Conservation (phyloP, 2,888 invertebrate genomes). For the Phyto melanocephala region DNA sequence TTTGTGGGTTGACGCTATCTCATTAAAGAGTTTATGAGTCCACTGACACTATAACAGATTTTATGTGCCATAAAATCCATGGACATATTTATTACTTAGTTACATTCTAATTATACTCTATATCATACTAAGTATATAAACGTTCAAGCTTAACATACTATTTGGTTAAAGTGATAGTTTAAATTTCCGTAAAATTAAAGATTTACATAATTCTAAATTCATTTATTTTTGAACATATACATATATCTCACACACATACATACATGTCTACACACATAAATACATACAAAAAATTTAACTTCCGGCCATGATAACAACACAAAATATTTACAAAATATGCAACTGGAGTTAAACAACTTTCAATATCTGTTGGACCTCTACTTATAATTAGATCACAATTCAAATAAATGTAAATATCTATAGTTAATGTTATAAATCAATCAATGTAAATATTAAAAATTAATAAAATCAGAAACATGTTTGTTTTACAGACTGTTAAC, state of each 20-base stretch:
- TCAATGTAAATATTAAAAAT: no score
- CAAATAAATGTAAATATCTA: not conserved
- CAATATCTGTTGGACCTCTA: not conserved
- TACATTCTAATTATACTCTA: no score
- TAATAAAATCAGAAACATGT: not conserved
- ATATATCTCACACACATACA: not conserved
- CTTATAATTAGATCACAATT: constrained; percentile 18
- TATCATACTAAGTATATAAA: no score
- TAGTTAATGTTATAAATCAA: not conserved
- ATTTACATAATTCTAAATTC: no score
- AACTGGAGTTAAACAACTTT: not conserved
- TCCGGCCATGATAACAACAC: not conserved
- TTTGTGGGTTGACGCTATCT: no score
- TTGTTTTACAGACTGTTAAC: not conserved
- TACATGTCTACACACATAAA: not conserved
- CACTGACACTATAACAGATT: no score
- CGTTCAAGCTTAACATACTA: no score
- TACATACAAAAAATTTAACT: not conserved
- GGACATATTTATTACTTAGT: no score
- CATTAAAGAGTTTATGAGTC: no score
- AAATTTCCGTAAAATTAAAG: no score
- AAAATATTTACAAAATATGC: not conserved
- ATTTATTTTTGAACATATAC: not conserved
- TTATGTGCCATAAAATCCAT: no score
- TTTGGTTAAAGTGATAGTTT: no score